Evolutionary conservation across 2,888 invertebrate species (phyloP).

Genomic region (Barypeithes pellucidus): DNA sequence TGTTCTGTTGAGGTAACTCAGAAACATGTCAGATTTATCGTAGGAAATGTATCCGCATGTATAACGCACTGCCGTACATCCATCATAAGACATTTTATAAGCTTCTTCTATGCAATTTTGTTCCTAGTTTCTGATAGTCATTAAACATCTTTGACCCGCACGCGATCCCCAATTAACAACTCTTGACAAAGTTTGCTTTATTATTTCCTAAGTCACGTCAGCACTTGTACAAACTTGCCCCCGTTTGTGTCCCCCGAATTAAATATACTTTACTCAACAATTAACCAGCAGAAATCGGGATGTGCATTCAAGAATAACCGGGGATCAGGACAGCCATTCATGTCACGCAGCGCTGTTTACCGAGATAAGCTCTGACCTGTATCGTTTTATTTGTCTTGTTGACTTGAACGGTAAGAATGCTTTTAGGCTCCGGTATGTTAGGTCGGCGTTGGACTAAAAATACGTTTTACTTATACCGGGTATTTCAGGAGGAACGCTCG

Average conservation of each 20-base stretch:
- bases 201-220: conserved; percentile 37
- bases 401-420: conserved; percentile 33
- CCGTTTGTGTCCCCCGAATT: conserved; percentile 47
- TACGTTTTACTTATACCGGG: no score
- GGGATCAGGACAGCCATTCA: conserved; percentile 36
- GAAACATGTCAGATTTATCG: no score
- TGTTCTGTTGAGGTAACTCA: no score
- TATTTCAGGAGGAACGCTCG: no score
- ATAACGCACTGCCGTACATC: no score
- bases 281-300: conserved; percentile 47
- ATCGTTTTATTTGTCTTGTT: conserved; percentile 44
- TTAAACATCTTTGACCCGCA: no score
- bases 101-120: no score
- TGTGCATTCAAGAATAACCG: conserved; percentile 36
- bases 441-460: no score
- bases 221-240: conserved; percentile 37
- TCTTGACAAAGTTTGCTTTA: conserved; percentile 29
- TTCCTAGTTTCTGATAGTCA: no score
- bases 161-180: conserved; percentile 21
- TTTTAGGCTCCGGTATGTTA: background rate
- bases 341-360: conserved; percentile 49
- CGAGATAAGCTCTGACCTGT: conserved; percentile 43
- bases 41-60: no score
- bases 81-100: no score
- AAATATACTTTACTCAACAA: conserved; percentile 53